Conservation (phyloP, 2,797 vertebrate genomes). For the Bovichtus variegatus region DNA sequence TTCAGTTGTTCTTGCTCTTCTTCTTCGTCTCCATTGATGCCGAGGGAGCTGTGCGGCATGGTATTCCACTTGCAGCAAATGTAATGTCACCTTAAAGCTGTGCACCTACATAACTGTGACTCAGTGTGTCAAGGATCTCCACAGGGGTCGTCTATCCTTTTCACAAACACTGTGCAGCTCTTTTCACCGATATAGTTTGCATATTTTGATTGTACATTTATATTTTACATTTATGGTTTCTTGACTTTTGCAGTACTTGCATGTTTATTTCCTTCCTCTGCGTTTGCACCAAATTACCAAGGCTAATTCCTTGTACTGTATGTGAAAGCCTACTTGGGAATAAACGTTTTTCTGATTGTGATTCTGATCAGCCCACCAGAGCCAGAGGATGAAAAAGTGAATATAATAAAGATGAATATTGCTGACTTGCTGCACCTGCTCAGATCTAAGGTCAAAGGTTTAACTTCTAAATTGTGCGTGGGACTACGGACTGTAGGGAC, state of each 20-base stretch:
- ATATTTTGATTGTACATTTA: background rate
- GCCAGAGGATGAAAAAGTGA: slow-evolving; percentile 1
- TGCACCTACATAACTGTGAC: background rate
- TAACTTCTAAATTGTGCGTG: background rate
- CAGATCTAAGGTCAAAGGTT: slow-evolving; percentile 20
- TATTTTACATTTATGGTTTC: background rate
- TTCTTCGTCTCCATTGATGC: slow-evolving; percentile 44
- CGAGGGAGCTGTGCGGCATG: slow-evolving; percentile 12
- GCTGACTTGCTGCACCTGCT: slow-evolving; percentile 10
- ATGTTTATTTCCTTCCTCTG: background rate
- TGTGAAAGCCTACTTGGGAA: background rate
- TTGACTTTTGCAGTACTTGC: background rate
- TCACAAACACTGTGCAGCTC: background rate
- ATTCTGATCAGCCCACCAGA: slow-evolving; percentile 4
- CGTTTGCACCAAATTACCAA: background rate
- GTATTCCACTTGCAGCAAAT: background rate
- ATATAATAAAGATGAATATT: slow-evolving; percentile 26
- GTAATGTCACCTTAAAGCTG: slow-evolving; percentile 17
- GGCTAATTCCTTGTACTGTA: background rate
- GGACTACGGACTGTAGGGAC: background rate
- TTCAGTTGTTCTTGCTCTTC: slow-evolving; percentile 26
- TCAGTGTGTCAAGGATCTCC: background rate
- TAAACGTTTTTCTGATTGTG: background rate
- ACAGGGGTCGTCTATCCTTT: background rate
- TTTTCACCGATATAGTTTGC: background rate